These are phyloP conservation scores for Glyphotaelius pellucidus DNA, from an alignment of 2,888 invertebrate species.

Conservation along the genomic window DNA sequence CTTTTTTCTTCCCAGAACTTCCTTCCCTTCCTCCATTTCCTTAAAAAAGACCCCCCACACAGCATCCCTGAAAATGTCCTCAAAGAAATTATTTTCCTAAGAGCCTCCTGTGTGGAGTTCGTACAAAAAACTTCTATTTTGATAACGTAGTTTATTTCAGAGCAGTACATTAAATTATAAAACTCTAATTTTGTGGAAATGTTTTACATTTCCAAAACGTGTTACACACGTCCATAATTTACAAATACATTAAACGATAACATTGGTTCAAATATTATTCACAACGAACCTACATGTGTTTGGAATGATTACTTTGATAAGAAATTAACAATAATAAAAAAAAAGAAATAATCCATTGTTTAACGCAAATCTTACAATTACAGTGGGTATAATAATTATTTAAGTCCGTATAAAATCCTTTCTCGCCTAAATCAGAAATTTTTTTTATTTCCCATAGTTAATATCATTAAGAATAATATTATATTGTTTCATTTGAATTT, in stretches of 20 bases:
- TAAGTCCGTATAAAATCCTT: neutral
- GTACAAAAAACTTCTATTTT: too few species aligned
- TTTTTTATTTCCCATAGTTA: neutral
- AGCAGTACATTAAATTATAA: neutral
- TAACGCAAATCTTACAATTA: neutral
- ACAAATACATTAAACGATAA: neutral
- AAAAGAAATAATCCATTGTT: neutral
- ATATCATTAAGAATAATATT: neutral
- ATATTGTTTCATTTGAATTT: constrained; percentile 9
- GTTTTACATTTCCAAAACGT: neutral
- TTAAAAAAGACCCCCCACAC: too few species aligned
- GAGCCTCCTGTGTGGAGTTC: too few species aligned
- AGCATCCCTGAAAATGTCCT: too few species aligned
- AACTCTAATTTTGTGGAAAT: neutral
- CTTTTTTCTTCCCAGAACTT: too few species aligned
- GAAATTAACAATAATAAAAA: neutral
- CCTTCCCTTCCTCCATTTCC: too few species aligned
- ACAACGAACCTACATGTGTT: neutral
- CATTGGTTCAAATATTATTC: neutral
- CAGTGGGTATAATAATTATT: neutral
- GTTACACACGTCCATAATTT: neutral
- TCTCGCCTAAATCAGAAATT: neutral
- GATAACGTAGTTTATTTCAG: neutral
- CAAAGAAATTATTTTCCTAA: too few species aligned
- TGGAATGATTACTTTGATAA: neutral